phyloP scores from a whole-genome alignment of 2,797 vertebrate genomes.

The Xenopus petersii region DNA sequence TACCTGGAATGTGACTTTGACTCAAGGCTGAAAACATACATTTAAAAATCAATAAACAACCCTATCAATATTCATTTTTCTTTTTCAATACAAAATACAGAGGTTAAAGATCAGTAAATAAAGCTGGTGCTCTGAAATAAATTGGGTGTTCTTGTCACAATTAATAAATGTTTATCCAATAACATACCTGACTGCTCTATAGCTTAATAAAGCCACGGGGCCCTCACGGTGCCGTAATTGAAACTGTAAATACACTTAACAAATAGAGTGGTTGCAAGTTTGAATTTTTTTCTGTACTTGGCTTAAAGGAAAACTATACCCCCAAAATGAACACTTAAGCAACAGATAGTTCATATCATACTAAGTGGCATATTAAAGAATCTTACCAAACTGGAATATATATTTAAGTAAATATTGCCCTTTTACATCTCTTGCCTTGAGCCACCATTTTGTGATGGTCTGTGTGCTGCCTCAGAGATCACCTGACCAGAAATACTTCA shows the following conservation, averaged over 20 bases:
- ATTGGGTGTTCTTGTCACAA: conserved; percentile 75
- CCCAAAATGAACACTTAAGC: no score
- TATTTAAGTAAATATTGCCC: no score
- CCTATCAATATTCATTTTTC: conserved; percentile 79
- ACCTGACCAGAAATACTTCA: no score
- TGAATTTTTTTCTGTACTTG: not conserved
- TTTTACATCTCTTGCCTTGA: no score
- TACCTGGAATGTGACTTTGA: conserved; percentile 70
- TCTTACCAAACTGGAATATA: no score
- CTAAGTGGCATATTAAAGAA: no score
- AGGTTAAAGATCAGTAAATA: conserved; percentile 79
- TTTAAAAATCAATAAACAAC: conserved; percentile 75
- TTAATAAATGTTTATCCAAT: conserved; percentile 72
- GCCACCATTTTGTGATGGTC: no score
- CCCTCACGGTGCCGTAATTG: conserved; percentile 41
- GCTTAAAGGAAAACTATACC: no score
- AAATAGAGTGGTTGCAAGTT: conserved; percentile 9
- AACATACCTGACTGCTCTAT: conserved; percentile 55
- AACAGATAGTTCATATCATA: no score
- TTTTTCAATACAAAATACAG: conserved; percentile 76
- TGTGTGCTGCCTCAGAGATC: no score
- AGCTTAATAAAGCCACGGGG: conserved; percentile 51
- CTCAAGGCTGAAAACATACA: conserved; percentile 66
- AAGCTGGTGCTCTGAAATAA: conserved; percentile 69
- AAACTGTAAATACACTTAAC: conserved; percentile 51